phyloP scores from a whole-genome alignment of 2,888 invertebrate genomes.

The Agonopterix subpropinquella region DNA sequence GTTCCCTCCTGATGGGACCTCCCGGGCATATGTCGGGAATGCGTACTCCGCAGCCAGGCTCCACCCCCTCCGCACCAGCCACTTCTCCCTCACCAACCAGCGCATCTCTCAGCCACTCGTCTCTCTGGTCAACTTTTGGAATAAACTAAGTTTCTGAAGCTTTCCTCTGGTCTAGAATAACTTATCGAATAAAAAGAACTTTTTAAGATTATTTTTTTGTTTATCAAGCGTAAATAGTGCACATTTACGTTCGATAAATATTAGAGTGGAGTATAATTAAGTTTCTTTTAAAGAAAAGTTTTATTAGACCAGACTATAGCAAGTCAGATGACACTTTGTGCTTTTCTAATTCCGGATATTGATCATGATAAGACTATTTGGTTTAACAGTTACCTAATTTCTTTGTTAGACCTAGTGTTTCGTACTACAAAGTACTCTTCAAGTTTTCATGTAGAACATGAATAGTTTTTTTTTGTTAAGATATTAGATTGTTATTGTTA shows the following conservation, averaged over 20 bases:
- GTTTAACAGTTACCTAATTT: too few relatives aligned
- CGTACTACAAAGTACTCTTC: too few relatives aligned
- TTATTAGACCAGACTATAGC: too few relatives aligned
- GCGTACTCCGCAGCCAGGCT: conserved; percentile 17
- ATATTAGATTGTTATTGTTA: conserved; percentile 5
- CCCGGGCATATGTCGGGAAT: neutral
- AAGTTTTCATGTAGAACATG: conserved; percentile 1
- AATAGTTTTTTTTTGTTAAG: conserved; percentile 11
- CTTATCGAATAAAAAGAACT: neutral
- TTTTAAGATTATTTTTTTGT: neutral
- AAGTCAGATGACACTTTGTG: too few relatives aligned
- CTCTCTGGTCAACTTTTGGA: conserved; percentile 27
- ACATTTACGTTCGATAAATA: too few relatives aligned
- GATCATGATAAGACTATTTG: too few relatives aligned
- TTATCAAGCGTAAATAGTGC: neutral
- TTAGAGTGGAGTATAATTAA: too few relatives aligned
- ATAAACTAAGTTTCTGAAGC: conserved; percentile 8
- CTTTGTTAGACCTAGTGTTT: too few relatives aligned
- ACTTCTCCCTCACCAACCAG: conserved; percentile 32
- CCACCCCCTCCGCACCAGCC: conserved; percentile 21
- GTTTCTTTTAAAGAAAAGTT: too few relatives aligned
- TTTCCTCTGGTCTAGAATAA: neutral
- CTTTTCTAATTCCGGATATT: too few relatives aligned
- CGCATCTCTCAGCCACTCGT: conserved; percentile 23
- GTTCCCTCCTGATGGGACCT: conserved; percentile 1